phyloP scores from a whole-genome alignment of 2,113 vertebrate genomes.

The Rhea pennata region DNA sequence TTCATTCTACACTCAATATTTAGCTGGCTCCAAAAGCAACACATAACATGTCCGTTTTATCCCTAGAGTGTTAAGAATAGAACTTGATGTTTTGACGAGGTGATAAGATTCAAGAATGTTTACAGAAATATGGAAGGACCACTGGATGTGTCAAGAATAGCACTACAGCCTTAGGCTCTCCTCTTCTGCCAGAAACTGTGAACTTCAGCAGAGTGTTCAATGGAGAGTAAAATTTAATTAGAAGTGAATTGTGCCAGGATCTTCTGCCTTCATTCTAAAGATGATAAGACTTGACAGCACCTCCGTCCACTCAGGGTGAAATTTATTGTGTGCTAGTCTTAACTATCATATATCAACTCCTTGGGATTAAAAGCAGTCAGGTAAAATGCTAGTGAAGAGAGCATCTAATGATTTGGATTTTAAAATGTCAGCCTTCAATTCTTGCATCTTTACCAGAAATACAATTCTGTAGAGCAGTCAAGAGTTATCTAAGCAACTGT shows the following conservation, averaged over 20 bases:
- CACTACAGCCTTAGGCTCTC: neutral
- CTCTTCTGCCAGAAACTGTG: conserved; percentile 36
- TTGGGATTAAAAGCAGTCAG: conserved; percentile 3
- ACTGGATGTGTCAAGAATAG: neutral
- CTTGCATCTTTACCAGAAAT: neutral
- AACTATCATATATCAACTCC: neutral
- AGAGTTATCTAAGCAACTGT: neutral
- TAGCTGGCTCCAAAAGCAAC: neutral
- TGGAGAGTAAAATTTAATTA: conserved; percentile 71
- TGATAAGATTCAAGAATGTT: neutral
- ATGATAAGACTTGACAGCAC: conserved; percentile 44
- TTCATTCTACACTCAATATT: neutral
- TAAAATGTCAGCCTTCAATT: conserved; percentile 34
- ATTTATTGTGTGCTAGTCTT: conserved; percentile 34
- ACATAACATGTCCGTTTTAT: neutral
- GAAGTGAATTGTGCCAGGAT: conserved; percentile 58
- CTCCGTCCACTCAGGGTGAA: conserved; percentile 56
- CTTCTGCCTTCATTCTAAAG: conserved; percentile 37
- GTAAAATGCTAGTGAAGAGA: conserved; percentile 27
- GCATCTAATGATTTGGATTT: neutral
- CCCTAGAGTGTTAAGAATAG: neutral
- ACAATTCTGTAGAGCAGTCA: neutral
- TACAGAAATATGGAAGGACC: conserved; percentile 1
- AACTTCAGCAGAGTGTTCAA: conserved; percentile 44
- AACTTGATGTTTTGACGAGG: conserved; percentile 9